Percentiles rank a stretch among this genome's conserved stretches.
Conservation (phyloP, 35 echinoderm and acorn worm species). For the Nesometra sesokonis region DNA sequence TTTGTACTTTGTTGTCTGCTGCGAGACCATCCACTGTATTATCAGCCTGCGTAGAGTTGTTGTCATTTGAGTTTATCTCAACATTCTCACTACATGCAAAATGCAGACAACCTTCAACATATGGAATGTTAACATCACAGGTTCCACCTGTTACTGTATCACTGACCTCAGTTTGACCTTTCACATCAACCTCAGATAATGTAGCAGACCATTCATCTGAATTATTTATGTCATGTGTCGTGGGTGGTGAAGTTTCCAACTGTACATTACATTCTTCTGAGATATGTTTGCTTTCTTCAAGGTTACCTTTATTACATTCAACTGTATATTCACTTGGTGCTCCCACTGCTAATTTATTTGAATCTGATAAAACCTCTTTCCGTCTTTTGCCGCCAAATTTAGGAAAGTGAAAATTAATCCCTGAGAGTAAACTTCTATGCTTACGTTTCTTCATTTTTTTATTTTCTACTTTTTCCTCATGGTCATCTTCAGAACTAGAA, state of each 20-base stretch:
- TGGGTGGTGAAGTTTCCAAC: neutral
- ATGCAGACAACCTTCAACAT: neutral
- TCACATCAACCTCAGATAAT: no score
- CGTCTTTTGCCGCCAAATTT: neutral
- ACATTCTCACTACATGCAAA: neutral
- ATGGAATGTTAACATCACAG: neutral
- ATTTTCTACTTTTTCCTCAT: neutral
- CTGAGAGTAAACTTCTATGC: neutral
- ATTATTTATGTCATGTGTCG: neutral
- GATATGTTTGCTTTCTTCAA: neutral
- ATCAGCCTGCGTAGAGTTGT: neutral
- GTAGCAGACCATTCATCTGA: neutral
- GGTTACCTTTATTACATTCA: neutral
- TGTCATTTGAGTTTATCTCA: neutral
- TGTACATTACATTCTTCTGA: neutral
- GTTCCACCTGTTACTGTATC: neutral
- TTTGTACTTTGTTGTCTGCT: neutral
- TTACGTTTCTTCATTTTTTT: neutral
- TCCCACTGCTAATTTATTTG: neutral
- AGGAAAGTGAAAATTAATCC: neutral
- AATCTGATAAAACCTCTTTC: neutral
- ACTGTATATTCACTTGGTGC: neutral
- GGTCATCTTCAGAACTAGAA: neutral
- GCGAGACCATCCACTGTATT: neutral
- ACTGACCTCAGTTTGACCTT: neutral